Percentiles rank a stretch among this genome's conserved stretches.
Conservation (phyloP, 1,140 invertebrate genomes). For the Neodiprion virginianus region DNA sequence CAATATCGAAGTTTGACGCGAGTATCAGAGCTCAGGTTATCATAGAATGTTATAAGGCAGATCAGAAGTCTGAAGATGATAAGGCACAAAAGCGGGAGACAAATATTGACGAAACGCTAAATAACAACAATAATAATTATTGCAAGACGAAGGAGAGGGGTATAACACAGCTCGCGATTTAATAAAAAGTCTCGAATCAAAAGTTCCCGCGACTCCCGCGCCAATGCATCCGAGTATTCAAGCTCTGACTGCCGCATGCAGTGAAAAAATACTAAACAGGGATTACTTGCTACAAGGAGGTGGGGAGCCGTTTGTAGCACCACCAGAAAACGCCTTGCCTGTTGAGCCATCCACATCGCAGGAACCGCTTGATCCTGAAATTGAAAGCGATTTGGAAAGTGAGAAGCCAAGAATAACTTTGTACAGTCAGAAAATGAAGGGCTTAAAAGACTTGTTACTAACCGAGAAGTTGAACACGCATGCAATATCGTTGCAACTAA, state of each 20-base stretch:
- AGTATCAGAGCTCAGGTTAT: conserved; percentile 83
- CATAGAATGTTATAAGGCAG: conserved; percentile 72
- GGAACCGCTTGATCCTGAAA: conserved; percentile 48
- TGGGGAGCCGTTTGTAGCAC: conserved; percentile 73
- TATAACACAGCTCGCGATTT: conserved; percentile 56
- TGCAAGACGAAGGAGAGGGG: conserved; percentile 56
- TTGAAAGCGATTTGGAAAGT: conserved; percentile 47
- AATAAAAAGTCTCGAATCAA: conserved; percentile 63
- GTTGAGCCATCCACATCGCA: conserved; percentile 54
- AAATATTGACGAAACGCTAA: conserved; percentile 50
- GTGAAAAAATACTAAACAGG: conserved; percentile 82
- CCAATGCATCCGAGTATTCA: conserved; percentile 73
- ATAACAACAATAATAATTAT: conserved; percentile 56
- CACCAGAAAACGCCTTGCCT: conserved; percentile 44
- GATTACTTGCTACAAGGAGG: conserved; percentile 80
- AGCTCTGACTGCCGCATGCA: conserved; percentile 82
- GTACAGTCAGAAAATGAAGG: conserved; percentile 94
- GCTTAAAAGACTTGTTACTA: conserved; percentile 85
- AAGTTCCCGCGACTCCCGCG: conserved; percentile 61
- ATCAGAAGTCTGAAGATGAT: conserved; percentile 57
- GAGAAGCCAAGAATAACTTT: conserved; percentile 74
- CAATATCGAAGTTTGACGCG: conserved; percentile 93
- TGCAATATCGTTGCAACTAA: conserved; percentile 93
- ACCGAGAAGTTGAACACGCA: conserved; percentile 92
- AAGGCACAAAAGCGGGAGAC: conserved; percentile 44